Evolutionary conservation across 2,888 invertebrate species (phyloP), one percentile per base, ranked within the genome.

Genomic region (Coleophora deauratella): DNA sequence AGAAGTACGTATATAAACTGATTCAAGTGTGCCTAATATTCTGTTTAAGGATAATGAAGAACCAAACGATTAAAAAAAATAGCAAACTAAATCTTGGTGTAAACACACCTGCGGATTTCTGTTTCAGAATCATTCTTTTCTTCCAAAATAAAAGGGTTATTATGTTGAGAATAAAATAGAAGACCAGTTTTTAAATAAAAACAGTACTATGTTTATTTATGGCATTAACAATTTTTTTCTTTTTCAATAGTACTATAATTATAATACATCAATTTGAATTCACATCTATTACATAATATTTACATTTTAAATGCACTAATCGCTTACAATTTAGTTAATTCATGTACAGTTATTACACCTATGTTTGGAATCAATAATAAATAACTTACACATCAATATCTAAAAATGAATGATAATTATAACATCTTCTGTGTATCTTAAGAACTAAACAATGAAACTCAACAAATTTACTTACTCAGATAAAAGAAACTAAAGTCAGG

Each of bases 141-240:
- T 21, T 3, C 21, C 21, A 4, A 3, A 21, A 6, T 21, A 21
- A 21, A 21, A 21, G 21, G 6, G 21, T 21, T 21, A 21, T 4
- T 21, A 21, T 21, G 21, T 15, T 7, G 27, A 27, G 12, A 12
- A 15, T 35, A 54, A 57, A n/a, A n/a, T n/a, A 55, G 47, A 59
- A 66, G 62, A 70, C 60, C 37, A 66, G 52, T 57, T 47, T 47
- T 50, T 75, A 79, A 84, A 82, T 79, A 82, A 84, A 85, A 84
- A 84, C 81, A 81, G 75, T 78, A 75, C 70, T 66, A 56, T 66
- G 57, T 82, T 81, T 80, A 79, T 79, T 54, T 75, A 80, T 80
- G 79, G 77, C 78, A 72, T 80, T 81, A 82, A 85, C 82, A 84
- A 80, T 78, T 58, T 70, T 72, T 62, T 66, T 62, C 59, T 60